Conservation (phyloP, 2,888 invertebrate genomes). For the Tachina lurida region DNA sequence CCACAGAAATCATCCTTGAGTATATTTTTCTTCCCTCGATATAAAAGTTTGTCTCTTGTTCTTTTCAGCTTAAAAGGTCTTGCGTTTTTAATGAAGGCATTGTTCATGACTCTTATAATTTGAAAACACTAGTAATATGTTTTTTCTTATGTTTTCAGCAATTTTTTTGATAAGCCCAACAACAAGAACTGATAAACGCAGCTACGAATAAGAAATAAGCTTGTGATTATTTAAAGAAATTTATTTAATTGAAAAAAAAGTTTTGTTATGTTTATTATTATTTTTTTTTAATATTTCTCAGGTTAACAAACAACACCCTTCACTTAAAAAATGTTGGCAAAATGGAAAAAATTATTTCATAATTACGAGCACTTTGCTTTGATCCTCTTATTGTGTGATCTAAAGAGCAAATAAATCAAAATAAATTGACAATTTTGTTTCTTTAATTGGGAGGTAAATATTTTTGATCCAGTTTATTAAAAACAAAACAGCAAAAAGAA, state of each 20-base stretch:
- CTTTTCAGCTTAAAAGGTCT: constrained; percentile 34
- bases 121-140: not conserved
- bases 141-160: not conserved
- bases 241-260: not conserved
- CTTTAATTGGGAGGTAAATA: constrained; percentile 48
- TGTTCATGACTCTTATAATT: constrained; percentile 36
- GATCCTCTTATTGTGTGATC: not conserved
- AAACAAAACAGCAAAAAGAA: not conserved
- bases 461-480: constrained; percentile 29
- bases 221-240: not conserved
- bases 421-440: constrained; percentile 59
- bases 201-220: not conserved
- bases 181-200: not conserved
- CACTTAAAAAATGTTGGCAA: not conserved
- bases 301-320: not conserved
- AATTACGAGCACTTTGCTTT: constrained; percentile 12
- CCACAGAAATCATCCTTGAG: not conserved
- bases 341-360: constrained; percentile 7
- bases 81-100: constrained; percentile 59
- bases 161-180: not conserved
- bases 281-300: not conserved
- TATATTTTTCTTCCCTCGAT: not conserved
- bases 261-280: not conserved
- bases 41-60: not conserved
- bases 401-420: constrained; percentile 52